Base-by-base conservation (phyloP, 2,888 invertebrate species). In the Sesamia inferens region DNA sequence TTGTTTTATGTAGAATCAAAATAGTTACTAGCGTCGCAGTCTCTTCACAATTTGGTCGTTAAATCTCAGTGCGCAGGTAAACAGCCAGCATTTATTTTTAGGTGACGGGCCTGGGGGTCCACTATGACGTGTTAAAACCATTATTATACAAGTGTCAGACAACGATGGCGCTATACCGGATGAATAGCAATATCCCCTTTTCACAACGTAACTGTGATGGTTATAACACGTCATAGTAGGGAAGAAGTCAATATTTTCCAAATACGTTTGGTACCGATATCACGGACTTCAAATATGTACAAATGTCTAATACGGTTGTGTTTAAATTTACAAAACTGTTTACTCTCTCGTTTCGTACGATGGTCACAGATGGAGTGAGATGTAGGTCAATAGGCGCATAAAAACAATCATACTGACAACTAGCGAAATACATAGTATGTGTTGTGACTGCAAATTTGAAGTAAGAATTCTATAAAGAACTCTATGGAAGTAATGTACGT, bases 351-450 rank as follows among this genome's bases (percentile, higher is more conserved):
- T 84, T 88, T 79, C 71, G 84, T 85, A 79, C 80, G 81, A 83
- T 85, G 84, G 86, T 86, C 87, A 88, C 89, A 87, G 88, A 79
- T 85, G 88, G 86, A 81, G 80, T 83, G 84, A 81, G 78, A 90
- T 89, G 84, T 90, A 85, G 90, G 90, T 89, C 90, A 88, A 79
- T 85, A 87, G 86, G 84, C 86, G 81, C 84, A 87, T 86, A 88
- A 88, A 87, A 87, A 89, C 86, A 86, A 81, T 86, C 77, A 79
- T 74, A 74, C 83, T 55, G 74, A 71, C 85, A 76, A 77, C 76
- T 79, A 81, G 73, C 48, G 65, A 75, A 64, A 73, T 72, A 74
- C 42, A 71, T 71, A 73, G 59, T 71, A 74, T 58, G 48, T 68
- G 65, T 68, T 74, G 65, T 67, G 57, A 61, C 67, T 65, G 39